These are phyloP conservation scores for Eucidaris tribuloides DNA, from an alignment of 35 echinoderm and acorn worm genomes.

Conservation along the genomic window DNA sequence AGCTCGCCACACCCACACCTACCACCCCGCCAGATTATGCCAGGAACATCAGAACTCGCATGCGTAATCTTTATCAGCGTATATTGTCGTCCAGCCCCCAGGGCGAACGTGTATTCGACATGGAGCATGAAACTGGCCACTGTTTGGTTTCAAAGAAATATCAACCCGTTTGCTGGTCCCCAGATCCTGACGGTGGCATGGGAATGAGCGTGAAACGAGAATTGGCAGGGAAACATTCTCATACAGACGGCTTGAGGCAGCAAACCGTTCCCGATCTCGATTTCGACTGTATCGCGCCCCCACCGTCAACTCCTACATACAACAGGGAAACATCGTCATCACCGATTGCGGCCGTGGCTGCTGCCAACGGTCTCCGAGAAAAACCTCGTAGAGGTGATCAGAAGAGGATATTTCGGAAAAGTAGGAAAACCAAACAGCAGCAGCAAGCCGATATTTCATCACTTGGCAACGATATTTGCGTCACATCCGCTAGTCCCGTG, in stretches of 20 bases:
- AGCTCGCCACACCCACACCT: neutral
- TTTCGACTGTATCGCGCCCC: neutral
- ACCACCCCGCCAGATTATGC: neutral
- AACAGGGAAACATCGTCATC: neutral
- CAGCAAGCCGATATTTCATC: neutral
- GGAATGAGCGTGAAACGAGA: neutral
- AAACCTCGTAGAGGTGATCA: neutral
- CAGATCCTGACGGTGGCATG: neutral
- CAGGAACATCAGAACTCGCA: conserved; percentile 18
- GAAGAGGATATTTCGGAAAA: neutral
- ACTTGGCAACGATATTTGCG: neutral
- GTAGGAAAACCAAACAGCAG: neutral
- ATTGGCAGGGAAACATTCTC: neutral
- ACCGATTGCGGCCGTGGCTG: neutral
- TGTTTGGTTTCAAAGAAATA: conserved; percentile 12
- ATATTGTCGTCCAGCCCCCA: conserved; percentile 25
- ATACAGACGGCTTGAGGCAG: neutral
- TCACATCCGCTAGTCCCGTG: neutral
- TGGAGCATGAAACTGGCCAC: conserved; percentile 22
- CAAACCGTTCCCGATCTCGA: neutral
- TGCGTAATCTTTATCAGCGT: conserved; percentile 49
- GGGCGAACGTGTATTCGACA: conserved; percentile 40
- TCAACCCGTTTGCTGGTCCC: neutral
- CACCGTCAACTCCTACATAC: neutral
- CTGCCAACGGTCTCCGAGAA: conserved; percentile 3